Percentiles rank a stretch among this genome's conserved stretches.
Conservation (phyloP, 2,888 invertebrate genomes). For the Herminia tarsipennalis region DNA sequence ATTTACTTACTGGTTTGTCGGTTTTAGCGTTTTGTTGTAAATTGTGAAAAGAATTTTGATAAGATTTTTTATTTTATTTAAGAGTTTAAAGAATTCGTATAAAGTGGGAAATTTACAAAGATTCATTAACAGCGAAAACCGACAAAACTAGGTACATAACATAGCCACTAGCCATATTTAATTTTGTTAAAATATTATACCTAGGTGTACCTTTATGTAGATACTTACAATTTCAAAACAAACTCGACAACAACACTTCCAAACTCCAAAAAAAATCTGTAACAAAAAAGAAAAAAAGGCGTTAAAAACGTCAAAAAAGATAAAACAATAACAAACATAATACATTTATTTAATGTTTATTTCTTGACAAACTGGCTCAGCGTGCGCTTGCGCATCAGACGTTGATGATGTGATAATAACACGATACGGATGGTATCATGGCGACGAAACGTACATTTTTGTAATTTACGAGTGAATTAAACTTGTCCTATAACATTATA, state of each 20-base stretch:
- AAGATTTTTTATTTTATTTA: too few relatives aligned
- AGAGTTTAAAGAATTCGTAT: too few relatives aligned
- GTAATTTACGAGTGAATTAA: not conserved
- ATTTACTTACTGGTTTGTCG: too few relatives aligned
- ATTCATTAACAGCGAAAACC: too few relatives aligned
- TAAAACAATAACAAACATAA: slow-evolving; percentile 8
- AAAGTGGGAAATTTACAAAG: too few relatives aligned
- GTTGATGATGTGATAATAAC: slow-evolving; percentile 4
- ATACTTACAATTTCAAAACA: slow-evolving; percentile 26
- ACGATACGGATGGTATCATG: not conserved
- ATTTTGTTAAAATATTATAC: too few relatives aligned
- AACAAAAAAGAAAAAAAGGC: slow-evolving; percentile 7
- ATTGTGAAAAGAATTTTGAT: too few relatives aligned
- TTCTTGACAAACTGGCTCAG: not conserved
- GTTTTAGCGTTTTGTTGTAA: too few relatives aligned
- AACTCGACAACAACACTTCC: not conserved
- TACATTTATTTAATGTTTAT: not conserved
- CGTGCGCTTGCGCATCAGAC: not conserved
- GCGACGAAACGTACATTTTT: not conserved
- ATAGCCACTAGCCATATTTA: too few relatives aligned
- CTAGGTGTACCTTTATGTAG: not conserved
- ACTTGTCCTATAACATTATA: not conserved
- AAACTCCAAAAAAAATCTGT: slow-evolving; percentile 23
- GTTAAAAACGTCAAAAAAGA: slow-evolving; percentile 1
- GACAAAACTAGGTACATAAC: too few relatives aligned